Evolutionary conservation across 2,797 vertebrate genomes (phyloP), one percentile per base, ranked within the genome.

Genomic region (Crenuchus spilurus): DNA sequence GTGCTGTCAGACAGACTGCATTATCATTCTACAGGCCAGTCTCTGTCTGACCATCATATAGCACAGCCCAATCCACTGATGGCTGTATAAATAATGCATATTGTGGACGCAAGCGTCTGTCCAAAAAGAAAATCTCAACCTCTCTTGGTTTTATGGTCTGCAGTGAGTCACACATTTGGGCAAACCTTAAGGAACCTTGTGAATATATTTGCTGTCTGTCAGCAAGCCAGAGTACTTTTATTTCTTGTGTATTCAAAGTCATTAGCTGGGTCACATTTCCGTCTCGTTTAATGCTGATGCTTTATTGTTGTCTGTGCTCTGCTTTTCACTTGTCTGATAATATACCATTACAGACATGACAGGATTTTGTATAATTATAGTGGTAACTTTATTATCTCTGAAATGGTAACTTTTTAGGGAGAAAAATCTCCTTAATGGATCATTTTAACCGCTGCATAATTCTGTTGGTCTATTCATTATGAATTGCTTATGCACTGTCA

Each of bases 51-150:
- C 73, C 49, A 35, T 54, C 64, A 30, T 58, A 20, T 54, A 39
- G 70, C 60, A 35, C 28, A 42, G 48, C 44, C 71, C 69, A 73
- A 74, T 80, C 66, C 76, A 67, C 81, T 80, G 81, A 78, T 78
- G 73, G 64, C 72, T 52, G 54, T 76, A 80, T 83, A 76, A 80
- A 80, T 83, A 83, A 83, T 83, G 81, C 76, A 83, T 76, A 37
- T 55, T 37, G 67, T 55, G 63, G 72, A 75, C 73, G 58, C 37
- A 67, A 74, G 42, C 46, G 44, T 33, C 20, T 8, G 42, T 26
- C 61, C 20, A 22, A 33, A n/a, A 44, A 70, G 49, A 76, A 76
- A 76, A 76, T 80, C 76, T 74, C 65, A 78, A 65, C 62, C 48
- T 76, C 64, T 63, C 57, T 61, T 63, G 73, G 70, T 70, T 39